Percentiles rank a stretch among this genome's conserved stretches.
Evolutionary conservation across 23 tunicate genomes (phyloP).

Genomic region (Oikopleura vanhoeffeni): DNA sequence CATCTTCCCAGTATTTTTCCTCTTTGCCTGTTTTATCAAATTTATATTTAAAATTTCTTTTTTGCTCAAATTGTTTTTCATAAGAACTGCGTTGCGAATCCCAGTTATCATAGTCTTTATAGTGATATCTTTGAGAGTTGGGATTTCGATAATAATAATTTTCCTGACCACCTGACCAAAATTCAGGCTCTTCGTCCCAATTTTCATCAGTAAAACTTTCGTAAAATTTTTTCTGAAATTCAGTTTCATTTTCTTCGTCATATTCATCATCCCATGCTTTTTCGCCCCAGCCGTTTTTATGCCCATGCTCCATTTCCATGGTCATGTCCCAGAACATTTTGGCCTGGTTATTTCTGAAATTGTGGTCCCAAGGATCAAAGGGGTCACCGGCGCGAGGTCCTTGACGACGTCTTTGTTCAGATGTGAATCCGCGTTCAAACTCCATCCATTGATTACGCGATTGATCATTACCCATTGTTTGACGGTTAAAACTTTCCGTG

Average conservation of each 20-base stretch:
- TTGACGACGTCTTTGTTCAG: too few species aligned
- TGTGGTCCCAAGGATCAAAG: constrained; percentile 4
- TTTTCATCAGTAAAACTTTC: background rate
- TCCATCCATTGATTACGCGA: too few species aligned
- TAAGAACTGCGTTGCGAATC: background rate
- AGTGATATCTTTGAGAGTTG: background rate
- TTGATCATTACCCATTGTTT: too few species aligned
- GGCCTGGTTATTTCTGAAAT: background rate
- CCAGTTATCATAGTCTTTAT: background rate
- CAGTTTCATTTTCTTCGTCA: background rate
- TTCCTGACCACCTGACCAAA: too few species aligned
- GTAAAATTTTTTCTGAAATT: background rate
- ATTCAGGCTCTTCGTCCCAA: background rate
- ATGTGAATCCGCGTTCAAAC: too few species aligned
- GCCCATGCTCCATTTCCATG: background rate
- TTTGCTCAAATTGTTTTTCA: background rate
- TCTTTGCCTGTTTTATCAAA: background rate
- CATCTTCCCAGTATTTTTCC: background rate
- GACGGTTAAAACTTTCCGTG: too few species aligned
- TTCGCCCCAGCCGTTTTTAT: background rate
- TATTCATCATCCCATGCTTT: background rate
- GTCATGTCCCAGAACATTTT: background rate
- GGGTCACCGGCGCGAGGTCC: background rate
- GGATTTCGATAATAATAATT: background rate
- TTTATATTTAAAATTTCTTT: background rate